Evolutionary conservation across 2,797 vertebrate species (phyloP).

Genomic region (Sciaenops ocellatus): DNA sequence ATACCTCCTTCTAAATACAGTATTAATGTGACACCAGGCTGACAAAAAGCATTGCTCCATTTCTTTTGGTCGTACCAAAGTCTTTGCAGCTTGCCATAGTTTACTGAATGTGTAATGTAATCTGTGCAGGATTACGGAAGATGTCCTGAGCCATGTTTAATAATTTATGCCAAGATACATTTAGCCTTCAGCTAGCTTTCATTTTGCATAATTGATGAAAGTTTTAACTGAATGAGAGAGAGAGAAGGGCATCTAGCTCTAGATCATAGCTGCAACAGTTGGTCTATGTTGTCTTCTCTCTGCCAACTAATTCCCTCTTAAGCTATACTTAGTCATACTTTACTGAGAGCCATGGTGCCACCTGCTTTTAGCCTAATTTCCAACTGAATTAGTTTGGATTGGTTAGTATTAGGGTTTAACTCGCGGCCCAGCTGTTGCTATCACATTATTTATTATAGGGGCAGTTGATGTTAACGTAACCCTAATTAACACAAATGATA

Average conservation of each 20-base stretch:
- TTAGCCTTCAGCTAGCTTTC: slow-evolving; percentile 28
- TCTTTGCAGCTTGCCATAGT: not conserved
- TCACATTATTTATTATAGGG: not conserved
- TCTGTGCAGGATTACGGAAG: slow-evolving; percentile 26
- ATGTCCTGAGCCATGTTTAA: slow-evolving; percentile 30
- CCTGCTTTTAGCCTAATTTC: slow-evolving; percentile 44
- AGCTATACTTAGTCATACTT: slow-evolving; percentile 58
- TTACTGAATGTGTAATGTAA: slow-evolving; percentile 26
- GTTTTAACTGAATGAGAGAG: not conserved
- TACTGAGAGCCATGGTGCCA: slow-evolving; percentile 50
- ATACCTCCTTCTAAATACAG: slow-evolving; percentile 7
- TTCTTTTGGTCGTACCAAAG: not conserved
- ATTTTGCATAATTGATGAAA: slow-evolving; percentile 51
- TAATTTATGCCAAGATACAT: slow-evolving; percentile 56
- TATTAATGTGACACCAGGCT: slow-evolving; percentile 6
- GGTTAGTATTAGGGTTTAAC: slow-evolving; percentile 47
- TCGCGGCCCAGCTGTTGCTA: slow-evolving; percentile 6
- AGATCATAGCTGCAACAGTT: slow-evolving; percentile 36
- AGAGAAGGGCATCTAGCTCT: not conserved
- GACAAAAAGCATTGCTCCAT: not conserved
- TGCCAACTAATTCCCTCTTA: slow-evolving; percentile 77
- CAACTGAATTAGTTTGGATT: slow-evolving; percentile 60
- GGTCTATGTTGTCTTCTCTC: slow-evolving; percentile 39
- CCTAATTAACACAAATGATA: slow-evolving; percentile 46
- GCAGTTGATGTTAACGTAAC: not conserved